Evolutionary conservation across 2,113 vertebrate species (phyloP).

Genomic region (Elephantulus edwardii): DNA sequence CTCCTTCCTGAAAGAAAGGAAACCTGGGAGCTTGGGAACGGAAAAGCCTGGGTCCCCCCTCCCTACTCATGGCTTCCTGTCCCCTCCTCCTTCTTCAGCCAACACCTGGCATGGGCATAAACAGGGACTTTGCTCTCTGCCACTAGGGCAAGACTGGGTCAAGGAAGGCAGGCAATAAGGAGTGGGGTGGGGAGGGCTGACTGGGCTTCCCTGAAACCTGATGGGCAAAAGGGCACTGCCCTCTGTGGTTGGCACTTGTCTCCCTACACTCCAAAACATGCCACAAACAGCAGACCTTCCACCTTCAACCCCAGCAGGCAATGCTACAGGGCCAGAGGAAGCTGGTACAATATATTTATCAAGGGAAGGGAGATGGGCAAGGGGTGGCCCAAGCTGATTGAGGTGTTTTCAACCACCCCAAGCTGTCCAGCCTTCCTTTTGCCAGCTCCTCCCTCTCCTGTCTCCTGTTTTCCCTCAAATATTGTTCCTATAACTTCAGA

Average conservation of each 20-base stretch:
- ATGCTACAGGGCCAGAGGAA: background rate
- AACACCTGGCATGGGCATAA: conserved; percentile 79
- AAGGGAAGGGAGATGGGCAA: background rate
- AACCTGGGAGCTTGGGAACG: conserved; percentile 81
- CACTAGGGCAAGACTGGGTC: conserved; percentile 29
- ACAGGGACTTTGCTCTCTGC: conserved; percentile 77
- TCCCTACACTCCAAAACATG: background rate
- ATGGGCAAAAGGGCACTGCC: background rate
- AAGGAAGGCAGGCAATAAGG: conserved; percentile 21
- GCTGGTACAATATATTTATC: background rate
- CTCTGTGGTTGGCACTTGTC: conserved; percentile 38
- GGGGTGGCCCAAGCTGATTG: background rate
- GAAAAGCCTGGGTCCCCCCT: conserved; percentile 73
- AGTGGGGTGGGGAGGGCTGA: background rate
- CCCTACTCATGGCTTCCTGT: conserved; percentile 72
- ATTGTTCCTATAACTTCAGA: conserved; percentile 65
- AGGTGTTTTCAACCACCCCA: background rate
- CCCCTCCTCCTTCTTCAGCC: conserved; percentile 67
- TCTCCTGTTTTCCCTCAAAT: background rate
- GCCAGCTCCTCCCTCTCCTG: background rate
- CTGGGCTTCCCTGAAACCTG: background rate
- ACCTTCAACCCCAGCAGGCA: background rate
- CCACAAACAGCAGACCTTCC: background rate
- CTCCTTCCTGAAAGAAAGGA: conserved; percentile 80
- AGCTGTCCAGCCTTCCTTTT: too few relatives aligned